Evolutionary conservation across 92 coral and sea anemone genomes (phyloP).

Genomic region (Metridium senile): DNA sequence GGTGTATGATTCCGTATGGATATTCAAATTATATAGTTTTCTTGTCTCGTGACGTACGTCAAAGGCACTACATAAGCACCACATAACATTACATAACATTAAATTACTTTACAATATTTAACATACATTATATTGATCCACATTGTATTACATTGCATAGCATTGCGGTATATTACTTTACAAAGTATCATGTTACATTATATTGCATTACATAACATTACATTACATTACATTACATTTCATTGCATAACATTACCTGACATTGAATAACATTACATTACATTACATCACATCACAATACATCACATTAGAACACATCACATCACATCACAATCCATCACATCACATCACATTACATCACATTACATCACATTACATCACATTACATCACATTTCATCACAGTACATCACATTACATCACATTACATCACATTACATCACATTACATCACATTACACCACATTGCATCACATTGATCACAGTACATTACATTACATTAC

Average conservation of each 20-base stretch:
- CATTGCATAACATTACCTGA: background rate
- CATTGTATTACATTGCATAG: no score
- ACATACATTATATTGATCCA: no score
- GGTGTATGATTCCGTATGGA: no score
- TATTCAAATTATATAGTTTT: no score
- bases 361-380: conserved; percentile 3
- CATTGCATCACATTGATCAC: conserved; percentile 4
- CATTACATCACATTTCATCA: background rate
- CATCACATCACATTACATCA: conserved; percentile 16
- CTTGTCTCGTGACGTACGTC: no score
- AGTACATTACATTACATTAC: background rate
- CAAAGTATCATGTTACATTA: background rate
- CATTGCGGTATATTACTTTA: no score
- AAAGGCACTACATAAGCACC: no score
- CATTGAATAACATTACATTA: background rate
- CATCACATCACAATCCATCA: conserved; percentile 16
- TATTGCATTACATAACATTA: background rate
- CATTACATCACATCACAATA: background rate
- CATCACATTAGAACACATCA: background rate
- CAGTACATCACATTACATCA: background rate
- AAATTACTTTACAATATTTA: no score
- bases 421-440: conserved; percentile 4
- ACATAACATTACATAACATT: no score
- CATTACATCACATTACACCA: conserved; percentile 1
- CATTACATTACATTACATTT: background rate